phyloP scores from a whole-genome alignment of 1,140 invertebrate genomes.

The Bombyx mori region DNA sequence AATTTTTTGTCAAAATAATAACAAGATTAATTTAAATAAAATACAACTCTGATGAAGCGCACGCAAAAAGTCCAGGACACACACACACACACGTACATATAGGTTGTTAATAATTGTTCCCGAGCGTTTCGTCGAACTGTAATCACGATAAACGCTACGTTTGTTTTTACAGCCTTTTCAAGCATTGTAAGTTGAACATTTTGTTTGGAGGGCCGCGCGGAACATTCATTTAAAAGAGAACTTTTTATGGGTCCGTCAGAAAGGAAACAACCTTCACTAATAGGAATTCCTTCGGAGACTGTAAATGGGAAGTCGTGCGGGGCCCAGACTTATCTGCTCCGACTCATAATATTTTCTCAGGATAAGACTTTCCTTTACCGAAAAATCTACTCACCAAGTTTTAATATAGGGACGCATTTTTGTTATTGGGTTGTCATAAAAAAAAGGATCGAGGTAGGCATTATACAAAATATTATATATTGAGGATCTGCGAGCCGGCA shows the following conservation, averaged over 20 bases:
- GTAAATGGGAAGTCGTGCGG: constrained; percentile 64
- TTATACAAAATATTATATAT: constrained; percentile 5
- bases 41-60: no score
- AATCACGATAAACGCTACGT: constrained; percentile 30
- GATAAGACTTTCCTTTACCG: constrained; percentile 47
- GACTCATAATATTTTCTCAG: constrained; percentile 49
- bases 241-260: constrained; percentile 59
- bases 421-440: constrained; percentile 10
- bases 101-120: constrained; percentile 27
- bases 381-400: constrained; percentile 25
- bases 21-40: no score
- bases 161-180: constrained; percentile 43
- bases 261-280: constrained; percentile 56
- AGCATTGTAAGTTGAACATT: constrained; percentile 48
- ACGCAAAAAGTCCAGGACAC: neutral
- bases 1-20: no score
- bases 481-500: neutral
- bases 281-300: constrained; percentile 62
- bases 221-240: constrained; percentile 58
- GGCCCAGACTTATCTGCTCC: constrained; percentile 28
- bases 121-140: constrained; percentile 19
- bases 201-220: constrained; percentile 44
- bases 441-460: constrained; percentile 1
- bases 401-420: constrained; percentile 2
- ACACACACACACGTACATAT: constrained; percentile 7